A percentile compares a stretch with the other conserved stretches of the same genome.
These are phyloP conservation scores for Minunthozetes semirufus DNA, from an alignment of 2,888 invertebrate genomes.

Conservation along the genomic window DNA sequence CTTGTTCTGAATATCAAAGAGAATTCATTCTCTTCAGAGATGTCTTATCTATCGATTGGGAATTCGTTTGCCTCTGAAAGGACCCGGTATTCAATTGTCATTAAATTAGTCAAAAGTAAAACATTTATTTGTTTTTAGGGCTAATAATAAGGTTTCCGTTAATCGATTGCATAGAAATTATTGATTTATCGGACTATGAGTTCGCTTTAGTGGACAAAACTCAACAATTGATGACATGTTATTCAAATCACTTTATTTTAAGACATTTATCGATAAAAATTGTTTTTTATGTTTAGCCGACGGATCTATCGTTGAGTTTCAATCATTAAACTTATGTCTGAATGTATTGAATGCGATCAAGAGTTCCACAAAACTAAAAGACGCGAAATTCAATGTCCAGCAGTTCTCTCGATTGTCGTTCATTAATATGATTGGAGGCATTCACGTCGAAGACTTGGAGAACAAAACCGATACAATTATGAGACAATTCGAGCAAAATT, in stretches of 20 bases:
- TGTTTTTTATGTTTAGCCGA: conserved; percentile 16
- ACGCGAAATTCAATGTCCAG: conserved; percentile 32
- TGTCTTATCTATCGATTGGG: conserved; percentile 37
- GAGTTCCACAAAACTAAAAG: conserved; percentile 34
- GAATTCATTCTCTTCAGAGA: conserved; percentile 35
- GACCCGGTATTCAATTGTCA: conserved; percentile 12
- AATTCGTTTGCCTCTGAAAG: conserved; percentile 36
- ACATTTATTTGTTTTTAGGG: conserved; percentile 2
- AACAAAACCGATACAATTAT: conserved; percentile 33
- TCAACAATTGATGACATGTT: conserved; percentile 34
- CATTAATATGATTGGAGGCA: conserved; percentile 34
- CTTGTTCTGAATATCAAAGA: conserved; percentile 1
- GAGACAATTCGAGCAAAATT: conserved; percentile 33
- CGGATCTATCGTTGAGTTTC: conserved; percentile 35
- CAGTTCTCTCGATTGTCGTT: conserved; percentile 35
- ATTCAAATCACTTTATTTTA: not conserved
- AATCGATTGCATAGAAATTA: conserved; percentile 36
- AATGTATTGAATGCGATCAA: conserved; percentile 34
- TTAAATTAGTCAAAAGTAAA: not conserved
- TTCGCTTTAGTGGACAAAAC: conserved; percentile 23
- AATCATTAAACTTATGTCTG: not conserved
- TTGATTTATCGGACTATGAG: conserved; percentile 33
- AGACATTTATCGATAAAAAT: too few relatives aligned
- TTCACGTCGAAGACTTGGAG: conserved; percentile 38
- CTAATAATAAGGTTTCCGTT: conserved; percentile 33